These are phyloP conservation scores for zebrafish (Danio rerio) DNA, from an alignment of 2,113 vertebrate genomes.

Conservation along the genomic window GRCz12tu NC_133182.1:24425001-24425500, in stretches of 20 bases:
- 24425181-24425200: background rate
- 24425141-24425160: background rate
- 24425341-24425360: no score
- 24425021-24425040: background rate
- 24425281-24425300: background rate
- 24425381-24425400: background rate
- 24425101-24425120: background rate
- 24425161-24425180: background rate
- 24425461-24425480: no score
- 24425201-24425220: background rate
- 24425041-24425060: background rate
- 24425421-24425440: background rate
- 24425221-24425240: background rate
- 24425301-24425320: no score
- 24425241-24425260: background rate
- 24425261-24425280: background rate
- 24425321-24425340: no score
- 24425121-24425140: background rate
- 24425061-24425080: background rate
- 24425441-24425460: no score
- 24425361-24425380: no score
- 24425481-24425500: no score
- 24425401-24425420: background rate
- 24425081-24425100: conserved; percentile 4
- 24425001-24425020: background rate